Conservation (phyloP, 2,888 invertebrate genomes). For the Leucophenga montana region DNA sequence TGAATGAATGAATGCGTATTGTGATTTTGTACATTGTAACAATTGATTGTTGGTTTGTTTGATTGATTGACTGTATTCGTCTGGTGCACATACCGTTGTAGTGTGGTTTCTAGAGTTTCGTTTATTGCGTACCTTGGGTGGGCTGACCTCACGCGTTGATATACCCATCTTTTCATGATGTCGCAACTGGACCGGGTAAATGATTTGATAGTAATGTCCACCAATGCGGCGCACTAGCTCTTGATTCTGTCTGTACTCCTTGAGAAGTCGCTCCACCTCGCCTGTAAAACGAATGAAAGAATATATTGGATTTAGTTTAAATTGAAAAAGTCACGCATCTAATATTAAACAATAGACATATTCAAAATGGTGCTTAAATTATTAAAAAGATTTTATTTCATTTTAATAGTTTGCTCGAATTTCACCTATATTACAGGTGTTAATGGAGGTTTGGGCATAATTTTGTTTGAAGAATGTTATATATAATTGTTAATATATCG, state of each 20-base stretch:
- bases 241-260: constrained; percentile 93
- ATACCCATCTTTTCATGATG: constrained; percentile 98
- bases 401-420: too few species aligned
- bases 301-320: too few species aligned
- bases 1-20: too few species aligned
- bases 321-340: too few species aligned
- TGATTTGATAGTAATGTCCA: constrained; percentile 93
- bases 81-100: constrained; percentile 75
- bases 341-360: too few species aligned
- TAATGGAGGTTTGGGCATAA: too few species aligned
- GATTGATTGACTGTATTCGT: constrained; percentile 20
- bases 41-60: constrained; percentile 14
- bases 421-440: too few species aligned
- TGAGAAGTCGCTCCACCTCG: constrained; percentile 92
- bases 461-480: too few species aligned
- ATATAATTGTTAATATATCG: too few species aligned
- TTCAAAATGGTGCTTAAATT: too few species aligned
- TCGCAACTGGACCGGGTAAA: constrained; percentile 93
- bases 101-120: constrained; percentile 73
- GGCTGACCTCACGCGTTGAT: constrained; percentile 91
- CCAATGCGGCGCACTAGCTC: constrained; percentile 93
- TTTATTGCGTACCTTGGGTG: constrained; percentile 84
- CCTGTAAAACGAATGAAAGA: constrained; percentile 74
- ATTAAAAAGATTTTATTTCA: too few species aligned
- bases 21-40: too few species aligned